A percentile compares a stretch with the other conserved stretches of the same genome.
These are phyloP conservation scores for Pherbina coryleti DNA, from an alignment of 2,888 invertebrate species.

Conservation along the genomic window DNA sequence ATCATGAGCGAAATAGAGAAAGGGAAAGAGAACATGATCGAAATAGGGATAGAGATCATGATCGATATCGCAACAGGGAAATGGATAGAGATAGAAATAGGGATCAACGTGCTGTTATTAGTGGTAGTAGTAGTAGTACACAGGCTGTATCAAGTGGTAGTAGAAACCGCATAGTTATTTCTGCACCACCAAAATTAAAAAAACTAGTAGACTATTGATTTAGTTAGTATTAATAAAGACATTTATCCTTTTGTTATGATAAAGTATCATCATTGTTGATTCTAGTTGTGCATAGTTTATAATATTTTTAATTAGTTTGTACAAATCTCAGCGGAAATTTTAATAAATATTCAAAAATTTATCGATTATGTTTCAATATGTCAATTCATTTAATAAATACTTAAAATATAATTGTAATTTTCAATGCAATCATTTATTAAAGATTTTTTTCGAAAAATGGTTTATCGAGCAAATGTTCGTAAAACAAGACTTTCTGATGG, in stretches of 20 bases:
- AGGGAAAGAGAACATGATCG: constrained; percentile 43
- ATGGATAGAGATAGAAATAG: constrained; percentile 45
- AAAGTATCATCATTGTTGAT: too few species aligned
- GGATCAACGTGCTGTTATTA: constrained; percentile 40
- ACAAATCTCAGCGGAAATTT: background rate
- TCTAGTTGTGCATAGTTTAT: too few species aligned
- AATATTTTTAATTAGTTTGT: background rate
- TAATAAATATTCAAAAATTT: background rate
- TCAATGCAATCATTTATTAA: too few species aligned
- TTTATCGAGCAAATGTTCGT: too few species aligned
- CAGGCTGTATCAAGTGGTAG: constrained; percentile 43
- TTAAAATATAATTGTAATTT: too few species aligned
- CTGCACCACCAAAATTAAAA: constrained; percentile 66
- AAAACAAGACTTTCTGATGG: too few species aligned
- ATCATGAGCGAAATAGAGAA: constrained; percentile 48
- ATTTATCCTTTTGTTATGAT: background rate
- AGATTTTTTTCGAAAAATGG: too few species aligned
- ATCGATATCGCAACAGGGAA: constrained; percentile 44
- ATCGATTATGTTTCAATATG: too few species aligned
- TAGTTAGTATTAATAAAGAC: background rate
- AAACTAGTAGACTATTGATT: constrained; percentile 65
- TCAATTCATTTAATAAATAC: too few species aligned
- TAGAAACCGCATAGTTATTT: constrained; percentile 63
- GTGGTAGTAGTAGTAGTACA: constrained; percentile 10
- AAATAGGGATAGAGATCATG: constrained; percentile 46